Conservation (phyloP, 2,113 vertebrate species). For the Paraplagusia blochii region DNA sequence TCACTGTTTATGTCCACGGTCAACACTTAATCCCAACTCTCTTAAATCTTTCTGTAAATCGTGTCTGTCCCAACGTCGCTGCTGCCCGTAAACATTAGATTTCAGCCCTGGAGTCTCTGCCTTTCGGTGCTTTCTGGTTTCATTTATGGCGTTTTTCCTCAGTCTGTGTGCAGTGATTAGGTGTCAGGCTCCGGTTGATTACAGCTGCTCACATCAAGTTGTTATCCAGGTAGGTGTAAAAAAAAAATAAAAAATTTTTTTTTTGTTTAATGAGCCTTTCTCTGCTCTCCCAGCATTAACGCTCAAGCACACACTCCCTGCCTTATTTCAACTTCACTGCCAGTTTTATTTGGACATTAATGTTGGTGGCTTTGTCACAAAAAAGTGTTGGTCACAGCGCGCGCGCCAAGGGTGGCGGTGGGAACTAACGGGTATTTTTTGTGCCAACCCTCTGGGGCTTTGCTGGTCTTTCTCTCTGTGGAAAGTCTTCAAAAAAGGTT, state of each 20-base stretch:
- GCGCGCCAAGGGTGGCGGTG: conserved; percentile 55
- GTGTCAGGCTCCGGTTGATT: conserved; percentile 61
- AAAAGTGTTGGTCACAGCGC: conserved; percentile 63
- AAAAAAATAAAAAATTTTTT: conserved; percentile 42
- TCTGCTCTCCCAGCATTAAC: conserved; percentile 24
- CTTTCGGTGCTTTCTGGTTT: conserved; percentile 40
- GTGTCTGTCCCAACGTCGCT: conserved; percentile 18
- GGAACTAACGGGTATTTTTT: conserved; percentile 62
- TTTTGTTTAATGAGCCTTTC: conserved; percentile 1
- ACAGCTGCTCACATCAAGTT: conserved; percentile 32
- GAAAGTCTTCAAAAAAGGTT: conserved; percentile 30
- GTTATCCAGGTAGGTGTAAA: conserved; percentile 36
- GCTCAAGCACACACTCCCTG: conserved; percentile 15
- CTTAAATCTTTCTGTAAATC: conserved; percentile 36
- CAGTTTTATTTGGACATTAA: conserved; percentile 40
- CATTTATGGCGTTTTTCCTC: conserved; percentile 45
- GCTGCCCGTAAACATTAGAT: conserved; percentile 43
- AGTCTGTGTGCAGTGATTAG: conserved; percentile 39
- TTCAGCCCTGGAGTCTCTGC: conserved; percentile 31
- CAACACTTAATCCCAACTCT: conserved; percentile 9
- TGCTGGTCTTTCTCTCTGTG: conserved; percentile 38
- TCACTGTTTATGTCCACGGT: conserved; percentile 31
- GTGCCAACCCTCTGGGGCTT: conserved; percentile 53
- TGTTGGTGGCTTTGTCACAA: conserved; percentile 43
- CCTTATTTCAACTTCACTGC: conserved; percentile 15